Conservation (phyloP, 2,888 invertebrate genomes). For the Diloba caeruleocephala region DNA sequence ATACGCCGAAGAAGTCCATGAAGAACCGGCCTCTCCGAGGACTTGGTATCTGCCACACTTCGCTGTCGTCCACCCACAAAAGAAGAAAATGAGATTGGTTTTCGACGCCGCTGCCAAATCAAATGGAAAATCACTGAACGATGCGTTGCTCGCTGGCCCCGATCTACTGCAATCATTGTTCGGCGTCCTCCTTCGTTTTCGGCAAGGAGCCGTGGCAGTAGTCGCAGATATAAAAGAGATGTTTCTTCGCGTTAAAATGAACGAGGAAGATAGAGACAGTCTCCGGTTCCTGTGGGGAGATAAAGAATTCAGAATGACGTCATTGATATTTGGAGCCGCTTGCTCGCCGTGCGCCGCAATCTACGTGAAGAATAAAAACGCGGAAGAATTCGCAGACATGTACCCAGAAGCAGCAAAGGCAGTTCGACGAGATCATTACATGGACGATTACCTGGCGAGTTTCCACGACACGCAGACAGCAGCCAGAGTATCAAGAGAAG, state of each 20-base stretch:
- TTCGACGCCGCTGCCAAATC: background rate
- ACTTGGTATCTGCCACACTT: background rate
- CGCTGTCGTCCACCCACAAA: background rate
- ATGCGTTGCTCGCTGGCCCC: background rate
- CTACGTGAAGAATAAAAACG: too few relatives aligned
- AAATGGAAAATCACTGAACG: background rate
- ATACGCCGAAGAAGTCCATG: background rate
- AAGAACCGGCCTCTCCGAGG: background rate
- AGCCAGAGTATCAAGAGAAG: background rate
- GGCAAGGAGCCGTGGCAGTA: constrained; percentile 27
- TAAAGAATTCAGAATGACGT: background rate
- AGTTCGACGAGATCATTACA: too few relatives aligned
- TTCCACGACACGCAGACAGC: background rate
- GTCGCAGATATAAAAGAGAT: constrained; percentile 28
- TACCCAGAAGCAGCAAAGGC: too few relatives aligned
- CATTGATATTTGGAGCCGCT: background rate
- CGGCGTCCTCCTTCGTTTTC: constrained; percentile 55
- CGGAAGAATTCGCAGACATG: too few relatives aligned
- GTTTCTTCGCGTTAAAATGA: constrained; percentile 14
- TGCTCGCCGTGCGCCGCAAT: background rate
- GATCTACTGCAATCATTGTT: constrained; percentile 23
- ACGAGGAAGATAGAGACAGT: background rate
- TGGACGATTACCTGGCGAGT: background rate
- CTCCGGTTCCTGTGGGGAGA: background rate
- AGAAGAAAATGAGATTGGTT: background rate